Evolutionary conservation across 2,113 vertebrate genomes (phyloP).

Genomic region (Donacobius atricapilla): DNA sequence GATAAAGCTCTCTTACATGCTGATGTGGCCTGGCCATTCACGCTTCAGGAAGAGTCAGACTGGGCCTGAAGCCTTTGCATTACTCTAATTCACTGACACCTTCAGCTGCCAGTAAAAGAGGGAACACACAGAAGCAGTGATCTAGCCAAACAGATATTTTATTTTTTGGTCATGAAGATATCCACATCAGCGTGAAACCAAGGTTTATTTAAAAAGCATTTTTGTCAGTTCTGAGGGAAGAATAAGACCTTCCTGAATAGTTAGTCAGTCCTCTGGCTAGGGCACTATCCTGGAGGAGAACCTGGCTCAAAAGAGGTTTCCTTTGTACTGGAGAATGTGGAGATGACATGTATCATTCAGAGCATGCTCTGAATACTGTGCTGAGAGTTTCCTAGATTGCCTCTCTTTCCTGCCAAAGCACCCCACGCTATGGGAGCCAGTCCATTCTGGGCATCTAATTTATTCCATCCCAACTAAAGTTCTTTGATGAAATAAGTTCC

Average conservation of each 20-base stretch:
- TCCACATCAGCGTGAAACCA: accelerated
- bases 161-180: not conserved
- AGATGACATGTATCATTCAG: not conserved
- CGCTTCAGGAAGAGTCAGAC: not conserved
- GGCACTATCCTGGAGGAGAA: not conserved
- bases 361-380: not conserved
- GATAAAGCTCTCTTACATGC: not conserved
- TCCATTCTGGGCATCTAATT: not conserved
- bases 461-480: not conserved
- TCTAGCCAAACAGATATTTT: not conserved
- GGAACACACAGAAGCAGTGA: not conserved
- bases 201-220: not conserved
- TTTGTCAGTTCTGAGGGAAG: not conserved
- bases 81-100: not conserved
- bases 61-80: not conserved
- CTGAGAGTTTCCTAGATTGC: not conserved
- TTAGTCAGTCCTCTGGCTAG: not conserved
- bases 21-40: not conserved
- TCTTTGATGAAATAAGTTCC: not conserved
- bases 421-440: not conserved
- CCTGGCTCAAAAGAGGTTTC: not conserved
- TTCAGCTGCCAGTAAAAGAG: not conserved
- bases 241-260: not conserved
- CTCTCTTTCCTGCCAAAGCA: not conserved
- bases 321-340: not conserved